phyloP scores from a whole-genome alignment of 2,113 vertebrate genomes.

The Gymnorhina tibicen region DNA sequence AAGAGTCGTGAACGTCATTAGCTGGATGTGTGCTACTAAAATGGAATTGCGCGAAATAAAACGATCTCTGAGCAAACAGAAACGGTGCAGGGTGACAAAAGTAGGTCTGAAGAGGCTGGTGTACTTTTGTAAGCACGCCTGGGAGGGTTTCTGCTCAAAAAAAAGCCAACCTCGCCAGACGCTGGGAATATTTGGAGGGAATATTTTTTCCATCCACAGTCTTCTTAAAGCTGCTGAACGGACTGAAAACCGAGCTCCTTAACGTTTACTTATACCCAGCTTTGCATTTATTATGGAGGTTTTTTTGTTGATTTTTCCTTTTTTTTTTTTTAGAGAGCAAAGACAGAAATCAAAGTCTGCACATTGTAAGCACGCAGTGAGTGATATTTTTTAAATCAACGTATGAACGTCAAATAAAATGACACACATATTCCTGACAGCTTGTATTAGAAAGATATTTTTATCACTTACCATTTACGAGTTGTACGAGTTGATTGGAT shows the following conservation, averaged over 20 bases:
- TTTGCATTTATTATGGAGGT: neutral
- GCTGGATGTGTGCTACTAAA: conserved; percentile 39
- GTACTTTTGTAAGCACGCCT: neutral
- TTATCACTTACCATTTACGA: conserved; percentile 65
- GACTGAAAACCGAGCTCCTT: neutral
- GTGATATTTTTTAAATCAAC: conserved; percentile 42
- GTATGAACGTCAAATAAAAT: conserved; percentile 46
- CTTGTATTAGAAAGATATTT: conserved; percentile 28
- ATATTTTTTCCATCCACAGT: conserved; percentile 2
- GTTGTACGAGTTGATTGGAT: conserved; percentile 28
- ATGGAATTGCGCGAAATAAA: conserved; percentile 53
- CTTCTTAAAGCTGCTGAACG: neutral
- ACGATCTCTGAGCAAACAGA: conserved; percentile 36
- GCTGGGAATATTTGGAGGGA: neutral
- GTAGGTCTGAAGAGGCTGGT: neutral
- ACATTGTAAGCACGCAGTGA: neutral
- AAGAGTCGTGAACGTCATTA: conserved; percentile 42
- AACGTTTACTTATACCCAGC: neutral
- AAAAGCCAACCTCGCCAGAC: neutral
- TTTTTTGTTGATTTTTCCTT: neutral
- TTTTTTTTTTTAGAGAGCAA: neutral
- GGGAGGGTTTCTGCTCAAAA: neutral
- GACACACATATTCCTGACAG: conserved; percentile 27
- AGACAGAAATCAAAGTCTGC: neutral
- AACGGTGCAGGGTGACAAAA: neutral